Base-by-base conservation (phyloP, 2,113 vertebrate genomes). In the Epinephelus cyanopodus region DNA sequence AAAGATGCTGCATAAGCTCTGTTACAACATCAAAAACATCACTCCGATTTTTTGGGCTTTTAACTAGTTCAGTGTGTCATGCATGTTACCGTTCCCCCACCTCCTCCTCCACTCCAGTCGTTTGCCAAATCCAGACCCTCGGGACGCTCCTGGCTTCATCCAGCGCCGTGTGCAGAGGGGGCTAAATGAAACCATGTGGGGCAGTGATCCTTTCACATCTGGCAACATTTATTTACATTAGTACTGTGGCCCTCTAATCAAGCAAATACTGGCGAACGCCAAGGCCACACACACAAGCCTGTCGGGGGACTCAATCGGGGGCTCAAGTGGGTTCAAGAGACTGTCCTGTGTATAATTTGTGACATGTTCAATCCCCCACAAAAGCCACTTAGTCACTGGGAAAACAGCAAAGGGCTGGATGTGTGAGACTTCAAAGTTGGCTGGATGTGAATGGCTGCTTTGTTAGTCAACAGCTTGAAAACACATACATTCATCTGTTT, bases 161-260 rank as follows among this genome's bases (percentile, higher is more conserved):
- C 33, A 6, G 37, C 60, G 3, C 39, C 14, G 13, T 56, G 57
- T n/a, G 23, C 48, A 17, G 14, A 2, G 9, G 48, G 65, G 56
- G 0, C 81, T 89, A 88, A 93, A 74, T 39, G 74, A 79, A 91
- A 82, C 82, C 91, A 90, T 77, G 85, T 87, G 86, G 15, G 8
- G 5, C 6, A 4, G 67, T 45, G 82, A 50, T 85, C 70, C 42
- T 42, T 48, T 64, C 78, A 83, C 92, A 94, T 94, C 92, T 94
- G 93, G 90, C 65, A 90, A 2, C 91, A 29, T 82, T 94, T 93
- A 94, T 92, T 92, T 77, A 83, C 88, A 89, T 90, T 83, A 89
- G 82, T 45, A 1, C 70, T 58, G 81, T 14, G 45, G 73, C 63
- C 33, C 81, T 92, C 84, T 93, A 94, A 94, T 94, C 92, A 94